A percentile compares a stretch with the other conserved stretches of the same genome.
phyloP scores from a whole-genome alignment of 2,113 vertebrate species.

The Haliaeetus leucogaster region DNA sequence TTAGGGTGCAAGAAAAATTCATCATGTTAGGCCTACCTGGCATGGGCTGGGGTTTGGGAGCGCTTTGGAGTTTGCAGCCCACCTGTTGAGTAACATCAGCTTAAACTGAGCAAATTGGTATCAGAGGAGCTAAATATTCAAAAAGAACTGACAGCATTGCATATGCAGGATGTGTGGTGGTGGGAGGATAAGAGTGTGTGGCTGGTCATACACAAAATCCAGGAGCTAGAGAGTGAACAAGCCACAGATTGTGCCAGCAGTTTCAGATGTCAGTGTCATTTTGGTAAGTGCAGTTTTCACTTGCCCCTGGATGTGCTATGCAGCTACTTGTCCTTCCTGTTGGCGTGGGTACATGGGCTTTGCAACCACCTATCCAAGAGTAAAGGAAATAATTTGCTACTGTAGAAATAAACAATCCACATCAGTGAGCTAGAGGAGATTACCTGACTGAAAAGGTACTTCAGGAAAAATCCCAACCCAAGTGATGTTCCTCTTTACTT shows the following conservation, averaged over 20 bases:
- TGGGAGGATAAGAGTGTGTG: not conserved
- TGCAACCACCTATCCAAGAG: not conserved
- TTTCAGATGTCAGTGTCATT: not conserved
- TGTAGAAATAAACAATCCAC: not conserved
- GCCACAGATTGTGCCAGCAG: not conserved
- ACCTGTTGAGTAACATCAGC: not conserved
- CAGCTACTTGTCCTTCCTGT: fast-evolving
- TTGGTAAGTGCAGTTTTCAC: not conserved
- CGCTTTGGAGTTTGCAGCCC: not conserved
- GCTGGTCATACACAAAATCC: not conserved
- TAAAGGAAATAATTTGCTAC: not conserved
- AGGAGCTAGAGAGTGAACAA: not conserved
- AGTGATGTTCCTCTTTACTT: not conserved
- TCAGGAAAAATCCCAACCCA: not conserved
- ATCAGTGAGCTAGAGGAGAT: not conserved
- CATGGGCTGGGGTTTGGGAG: not conserved
- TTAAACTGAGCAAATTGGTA: not conserved
- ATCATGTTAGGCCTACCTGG: not conserved
- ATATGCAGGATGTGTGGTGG: not conserved
- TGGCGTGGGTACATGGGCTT: not conserved
- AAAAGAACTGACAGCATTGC: not conserved
- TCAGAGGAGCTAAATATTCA: not conserved
- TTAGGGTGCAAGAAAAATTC: not conserved
- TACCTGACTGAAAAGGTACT: not conserved
- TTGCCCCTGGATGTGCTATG: not conserved